phyloP scores from a whole-genome alignment of 2,888 invertebrate genomes.

The Nomada hirtipes region DNA sequence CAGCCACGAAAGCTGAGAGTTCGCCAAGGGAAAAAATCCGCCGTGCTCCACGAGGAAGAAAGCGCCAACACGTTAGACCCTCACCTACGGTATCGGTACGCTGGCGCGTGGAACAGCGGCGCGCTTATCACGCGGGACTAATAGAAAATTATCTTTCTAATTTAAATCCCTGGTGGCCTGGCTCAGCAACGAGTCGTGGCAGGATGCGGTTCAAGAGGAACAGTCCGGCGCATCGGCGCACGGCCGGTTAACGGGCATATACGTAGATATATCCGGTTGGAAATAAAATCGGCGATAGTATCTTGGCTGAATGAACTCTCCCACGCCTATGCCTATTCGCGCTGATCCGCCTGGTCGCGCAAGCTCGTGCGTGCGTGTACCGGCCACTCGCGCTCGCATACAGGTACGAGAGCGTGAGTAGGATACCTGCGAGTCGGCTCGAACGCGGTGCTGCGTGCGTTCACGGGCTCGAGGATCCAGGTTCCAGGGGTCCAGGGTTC shows the following conservation, averaged over 20 bases:
- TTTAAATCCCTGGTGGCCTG: slow-evolving; percentile 62
- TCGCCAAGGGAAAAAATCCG: slow-evolving; percentile 1
- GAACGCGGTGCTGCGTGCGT: slow-evolving; percentile 75
- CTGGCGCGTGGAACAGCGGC: slow-evolving; percentile 57
- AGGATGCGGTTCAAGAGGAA: slow-evolving; percentile 51
- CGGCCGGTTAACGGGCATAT: slow-evolving; percentile 78
- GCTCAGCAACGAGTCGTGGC: slow-evolving; percentile 18
- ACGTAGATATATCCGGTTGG: slow-evolving; percentile 79
- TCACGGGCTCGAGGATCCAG: slow-evolving; percentile 75
- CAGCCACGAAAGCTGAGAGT: slow-evolving; percentile 36
- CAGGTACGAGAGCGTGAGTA: slow-evolving; percentile 42
- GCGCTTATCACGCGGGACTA: slow-evolving; percentile 73
- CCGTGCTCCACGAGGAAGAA: slow-evolving; percentile 8
- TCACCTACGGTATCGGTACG: slow-evolving; percentile 42
- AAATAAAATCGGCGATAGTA: slow-evolving; percentile 84
- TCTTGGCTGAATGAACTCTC: slow-evolving; percentile 84
- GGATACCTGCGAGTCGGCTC: slow-evolving; percentile 53
- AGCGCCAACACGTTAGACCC: no score
- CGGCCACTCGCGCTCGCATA: slow-evolving; percentile 21
- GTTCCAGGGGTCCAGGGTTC: slow-evolving; percentile 74
- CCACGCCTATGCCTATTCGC: slow-evolving; percentile 83
- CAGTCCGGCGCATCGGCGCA: slow-evolving; percentile 71
- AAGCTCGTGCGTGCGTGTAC: slow-evolving; percentile 40
- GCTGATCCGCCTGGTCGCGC: slow-evolving; percentile 65
- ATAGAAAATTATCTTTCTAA: slow-evolving; percentile 74